Base-by-base conservation (phyloP, 2,888 invertebrate species). In the Ariolimax columbianus region DNA sequence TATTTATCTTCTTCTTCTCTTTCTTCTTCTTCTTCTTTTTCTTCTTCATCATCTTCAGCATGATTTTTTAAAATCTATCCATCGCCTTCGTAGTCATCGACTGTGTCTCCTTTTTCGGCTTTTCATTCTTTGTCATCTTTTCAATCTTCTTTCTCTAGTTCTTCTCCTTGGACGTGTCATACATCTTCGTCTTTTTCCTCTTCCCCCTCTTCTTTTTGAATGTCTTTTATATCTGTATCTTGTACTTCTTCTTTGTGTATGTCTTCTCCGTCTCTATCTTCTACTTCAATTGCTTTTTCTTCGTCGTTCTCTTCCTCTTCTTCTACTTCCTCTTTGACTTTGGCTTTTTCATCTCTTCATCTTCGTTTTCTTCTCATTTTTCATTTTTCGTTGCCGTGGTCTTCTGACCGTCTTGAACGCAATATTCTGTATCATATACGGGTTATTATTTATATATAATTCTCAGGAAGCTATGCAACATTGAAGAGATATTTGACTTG, bases 321-420 rank as follows among this genome's bases (percentile, higher is more conserved):
- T 36, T 68, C 43, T 43, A 68, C 68, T 36, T 81, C 19, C 9
- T 81, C 70, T 36, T 68, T 43, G 6, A 38, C 81, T 38, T 81
- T 23, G 4, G 68, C 81, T 30, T 81, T 30, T 26, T 68, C 47
- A n/a, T 43, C n/a, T n/a, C n/a, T n/a, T n/a, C n/a, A n/a, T n/a
- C n/a, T n/a, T n/a, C n/a, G n/a, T n/a, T n/a, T n/a, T 6, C 68
- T 51, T 36, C 33, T 70, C 38, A n/a, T n/a, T 38, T 70, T 23
- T 70, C 68, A 38, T 78, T 81, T 81, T 83, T 77, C 77, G 77
- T 86, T 51, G 47, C 83, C 80, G 36, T 82, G 68, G 68, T 79
- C 77, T 63, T 66, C 79, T 70, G n/a, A n/a, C n/a, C n/a, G n/a
- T n/a, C n/a, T n/a, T n/a, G n/a, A n/a, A n/a, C n/a, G n/a, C n/a